Base-by-base conservation (phyloP, 2,797 vertebrate genomes). In the Oophaga sylvatica region DNA sequence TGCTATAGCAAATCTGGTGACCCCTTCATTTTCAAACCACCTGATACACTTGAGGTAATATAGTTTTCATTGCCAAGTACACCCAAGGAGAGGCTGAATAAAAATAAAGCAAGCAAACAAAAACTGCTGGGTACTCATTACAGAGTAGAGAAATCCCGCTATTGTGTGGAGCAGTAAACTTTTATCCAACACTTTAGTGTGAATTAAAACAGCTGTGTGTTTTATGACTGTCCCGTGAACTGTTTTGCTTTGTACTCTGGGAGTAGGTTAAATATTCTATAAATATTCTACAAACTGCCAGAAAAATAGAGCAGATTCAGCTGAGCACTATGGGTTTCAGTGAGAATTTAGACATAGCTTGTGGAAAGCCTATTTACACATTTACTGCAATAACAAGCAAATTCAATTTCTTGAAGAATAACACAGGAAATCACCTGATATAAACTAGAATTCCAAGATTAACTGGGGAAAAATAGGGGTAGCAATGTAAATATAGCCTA, bases 331-430 rank as follows among this genome's bases (percentile, higher is more conserved):
- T 91, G 35, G 12, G 48, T 91, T 91, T 90, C 85, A 86, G 19
- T 84, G 70, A 1, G 63, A 79, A 90, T 92, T 93, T 91, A 92
- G 81, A 81, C 86, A 91, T 77, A 85, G 90, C 92, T 92, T 91
- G 60, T 82, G 91, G 93, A 92, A 90, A 87, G 79, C 86, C 92
- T 94, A 94, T 93, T 94, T 94, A 0, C 90, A 90, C 89, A 90
- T 81, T 93, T 90, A 93, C 1, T 56, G 48, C 45, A 77, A 26
- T n/a, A 78, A 0, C 82, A 91, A 81, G 92, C 92, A 91, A 94
- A 94, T 95, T 93, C 90, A 90, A 90, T 93, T 94, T 94, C 91
- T 91, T 90, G n/a, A 94, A 84, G 71, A 92, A 94, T 94, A 95
- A 92, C 92, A 85, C 48, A 73, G 68, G 56, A 48, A 68, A 67